phyloP scores from a whole-genome alignment of 2,797 vertebrate species.

The Mus caroli region DNA sequence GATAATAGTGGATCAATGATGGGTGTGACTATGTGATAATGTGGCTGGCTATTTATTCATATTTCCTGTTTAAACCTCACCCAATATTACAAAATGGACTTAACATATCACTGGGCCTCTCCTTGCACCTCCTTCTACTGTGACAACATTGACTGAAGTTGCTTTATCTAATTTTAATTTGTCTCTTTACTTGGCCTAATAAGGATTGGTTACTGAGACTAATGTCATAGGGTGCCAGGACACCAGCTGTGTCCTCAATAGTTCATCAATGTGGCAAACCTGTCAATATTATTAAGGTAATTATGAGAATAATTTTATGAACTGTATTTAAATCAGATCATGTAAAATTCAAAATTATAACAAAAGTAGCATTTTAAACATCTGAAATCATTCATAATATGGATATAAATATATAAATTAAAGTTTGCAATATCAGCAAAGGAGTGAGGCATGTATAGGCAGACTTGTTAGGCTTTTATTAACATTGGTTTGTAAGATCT shows the following conservation, averaged over 20 bases:
- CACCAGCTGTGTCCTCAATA: background rate
- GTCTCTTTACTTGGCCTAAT: background rate
- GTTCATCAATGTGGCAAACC: background rate
- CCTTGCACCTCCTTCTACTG: rapidly evolving
- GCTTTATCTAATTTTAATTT: background rate
- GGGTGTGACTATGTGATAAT: rapidly evolving
- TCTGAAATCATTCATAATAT: background rate
- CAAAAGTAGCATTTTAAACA: background rate
- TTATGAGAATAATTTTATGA: background rate
- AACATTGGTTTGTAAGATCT: background rate
- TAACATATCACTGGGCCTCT: background rate
- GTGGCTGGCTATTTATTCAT: too few species aligned
- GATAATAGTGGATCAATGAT: background rate
- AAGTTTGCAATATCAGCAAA: background rate
- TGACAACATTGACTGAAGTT: background rate
- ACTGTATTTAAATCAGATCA: background rate
- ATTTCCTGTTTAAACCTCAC: background rate
- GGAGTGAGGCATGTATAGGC: background rate
- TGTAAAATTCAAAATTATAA: background rate
- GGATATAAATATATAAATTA: rapidly evolving
- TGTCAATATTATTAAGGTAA: background rate
- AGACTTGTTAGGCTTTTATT: background rate
- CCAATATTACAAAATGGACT: background rate
- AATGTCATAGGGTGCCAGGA: background rate
- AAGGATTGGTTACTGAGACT: background rate